Evolutionary conservation across 1,140 invertebrate genomes (phyloP).

Genomic region (Brachionus manjavacas): DNA sequence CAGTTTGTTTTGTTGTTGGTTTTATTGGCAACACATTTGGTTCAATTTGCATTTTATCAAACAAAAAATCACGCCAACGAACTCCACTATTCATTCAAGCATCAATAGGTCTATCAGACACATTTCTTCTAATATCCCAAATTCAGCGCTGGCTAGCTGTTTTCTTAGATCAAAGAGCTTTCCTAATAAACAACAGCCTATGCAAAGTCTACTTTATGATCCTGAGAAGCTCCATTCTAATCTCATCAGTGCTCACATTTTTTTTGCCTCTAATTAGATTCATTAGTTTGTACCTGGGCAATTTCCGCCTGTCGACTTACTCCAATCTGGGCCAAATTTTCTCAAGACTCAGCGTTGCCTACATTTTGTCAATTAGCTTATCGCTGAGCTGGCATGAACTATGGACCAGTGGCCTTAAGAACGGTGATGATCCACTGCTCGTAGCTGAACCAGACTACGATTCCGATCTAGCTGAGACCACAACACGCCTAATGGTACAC

Average conservation of each 20-base stretch:
- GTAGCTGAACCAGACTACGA: background rate
- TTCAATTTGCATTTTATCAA: background rate
- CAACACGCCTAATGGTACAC: background rate
- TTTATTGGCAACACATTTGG: conserved; percentile 13
- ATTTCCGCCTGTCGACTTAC: background rate
- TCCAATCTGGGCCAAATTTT: conserved; percentile 10
- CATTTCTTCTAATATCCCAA: background rate
- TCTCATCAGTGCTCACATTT: background rate
- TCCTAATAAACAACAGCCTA: background rate
- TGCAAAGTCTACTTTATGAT: conserved; percentile 33
- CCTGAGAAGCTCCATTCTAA: conserved; percentile 10
- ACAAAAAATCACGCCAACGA: background rate
- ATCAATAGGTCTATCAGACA: background rate
- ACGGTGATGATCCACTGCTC: background rate
- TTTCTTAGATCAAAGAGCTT: background rate
- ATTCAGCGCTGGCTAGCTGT: conserved; percentile 6
- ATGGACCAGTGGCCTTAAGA: background rate
- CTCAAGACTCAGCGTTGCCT: background rate
- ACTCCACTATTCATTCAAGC: background rate
- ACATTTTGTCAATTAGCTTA: background rate
- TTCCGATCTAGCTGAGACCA: background rate
- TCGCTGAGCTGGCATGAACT: conserved; percentile 7
- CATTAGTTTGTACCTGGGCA: background rate
- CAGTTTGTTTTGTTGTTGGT: background rate
- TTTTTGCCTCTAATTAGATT: background rate